A percentile compares a stretch with the other conserved stretches of the same genome.
phyloP scores from a whole-genome alignment of 1,140 invertebrate genomes.

The Pseudomyrmex flavicornis region DNA sequence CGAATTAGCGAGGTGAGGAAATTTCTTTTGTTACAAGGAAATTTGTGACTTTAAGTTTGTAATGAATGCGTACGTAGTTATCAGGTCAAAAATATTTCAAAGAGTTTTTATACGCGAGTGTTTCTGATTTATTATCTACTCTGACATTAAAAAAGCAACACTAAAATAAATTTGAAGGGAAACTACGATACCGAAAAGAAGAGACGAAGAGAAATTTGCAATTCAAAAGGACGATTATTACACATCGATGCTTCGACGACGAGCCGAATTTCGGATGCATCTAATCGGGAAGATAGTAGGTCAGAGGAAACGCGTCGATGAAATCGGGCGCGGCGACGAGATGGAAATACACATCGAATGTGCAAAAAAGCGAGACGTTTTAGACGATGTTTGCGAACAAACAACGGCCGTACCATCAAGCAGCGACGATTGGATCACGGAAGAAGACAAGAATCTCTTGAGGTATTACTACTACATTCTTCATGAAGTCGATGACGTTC shows the following conservation, averaged over 20 bases:
- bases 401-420: not conserved
- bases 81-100: no score
- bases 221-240: conserved; percentile 85
- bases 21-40: not conserved
- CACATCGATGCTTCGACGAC: conserved; percentile 89
- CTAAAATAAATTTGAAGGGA: conserved; percentile 30
- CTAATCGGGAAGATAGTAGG: conserved; percentile 85
- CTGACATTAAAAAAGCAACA: not conserved
- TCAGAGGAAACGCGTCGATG: conserved; percentile 31
- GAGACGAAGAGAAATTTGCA: conserved; percentile 54
- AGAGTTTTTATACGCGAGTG: not conserved
- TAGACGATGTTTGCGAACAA: conserved; percentile 13
- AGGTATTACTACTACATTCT: conserved; percentile 96
- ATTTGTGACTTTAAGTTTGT: no score
- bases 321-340: conserved; percentile 76
- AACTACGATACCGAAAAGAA: not conserved
- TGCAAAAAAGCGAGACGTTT: not conserved
- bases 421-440: conserved; percentile 82
- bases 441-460: conserved; percentile 89
- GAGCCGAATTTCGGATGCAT: conserved; percentile 93
- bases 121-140: not conserved
- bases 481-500: conserved; percentile 94
- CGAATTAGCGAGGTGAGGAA: conserved; percentile 15
- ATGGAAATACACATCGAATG: conserved; percentile 75
- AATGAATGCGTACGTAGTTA: not conserved